Base-by-base conservation (phyloP, 1,140 invertebrate species). In the Geopemphigus sp. region DNA sequence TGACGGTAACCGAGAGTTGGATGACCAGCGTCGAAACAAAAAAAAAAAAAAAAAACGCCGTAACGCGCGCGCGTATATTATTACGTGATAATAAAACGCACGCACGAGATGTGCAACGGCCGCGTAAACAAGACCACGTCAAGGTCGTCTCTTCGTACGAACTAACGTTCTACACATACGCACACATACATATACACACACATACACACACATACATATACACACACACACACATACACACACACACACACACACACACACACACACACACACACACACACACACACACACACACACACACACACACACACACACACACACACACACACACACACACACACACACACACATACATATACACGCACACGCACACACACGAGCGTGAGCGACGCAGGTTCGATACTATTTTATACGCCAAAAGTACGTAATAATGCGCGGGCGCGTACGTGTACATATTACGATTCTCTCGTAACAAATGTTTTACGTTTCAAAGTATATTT, bases 41-140 rank as follows among this genome's bases (percentile, higher is more conserved):
- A n/a, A n/a, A n/a, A n/a, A n/a, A n/a, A n/a, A n/a, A 32, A 8
- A n/a, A 32, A 63, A 22, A 59, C n/a, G 22, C 22, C 22, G 6
- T 26, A 50, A 32, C 61, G 29, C 26, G 17, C 26, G 61, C 10
- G 26, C 11, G 17, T 63, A 19, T 11, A 32, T 0, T 63, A 12
- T 14, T 24, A 14, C 15, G 17, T 15, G 29, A 66, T 3, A 5
- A 72, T 72, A 54, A 72, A 68, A 68, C 39, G 45, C 39, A 26
- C 45, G 24, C 45, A 17, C 68, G 68, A 54, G 50, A 72, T 54
- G 47, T 29, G 68, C 68, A 47, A 47, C 66, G 24, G 53, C 5
- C 24, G 47, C 47, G 47, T 29, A 72, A 72, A 72, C 68, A 54
- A 29, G 47, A 72, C 24, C 29, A n/a, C 66, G 66, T 50, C 66